These are phyloP conservation scores for Tenualosa thibaudeaui DNA, from an alignment of 2,797 vertebrate species.

Conservation along the genomic window DNA sequence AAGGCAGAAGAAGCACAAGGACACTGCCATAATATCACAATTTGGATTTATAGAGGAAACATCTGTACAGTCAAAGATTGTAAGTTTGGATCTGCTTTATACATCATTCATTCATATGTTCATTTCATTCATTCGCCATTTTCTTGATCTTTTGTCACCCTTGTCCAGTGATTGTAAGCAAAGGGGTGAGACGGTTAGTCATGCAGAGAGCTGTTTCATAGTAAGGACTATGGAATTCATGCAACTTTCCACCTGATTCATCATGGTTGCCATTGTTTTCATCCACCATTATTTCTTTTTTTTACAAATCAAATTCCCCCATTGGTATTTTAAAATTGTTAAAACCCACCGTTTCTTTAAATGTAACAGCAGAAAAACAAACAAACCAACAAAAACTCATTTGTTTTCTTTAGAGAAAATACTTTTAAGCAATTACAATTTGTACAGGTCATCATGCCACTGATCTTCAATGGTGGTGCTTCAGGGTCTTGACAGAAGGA, in stretches of 20 bases:
- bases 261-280: conserved; percentile 15
- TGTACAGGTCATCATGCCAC: conserved; percentile 58
- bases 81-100: conserved; percentile 52
- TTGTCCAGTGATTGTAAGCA: conserved; percentile 66
- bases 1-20: conserved; percentile 31
- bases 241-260: conserved; percentile 58
- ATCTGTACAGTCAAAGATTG: conserved; percentile 65
- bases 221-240: conserved; percentile 66
- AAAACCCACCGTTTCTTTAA: conserved; percentile 49
- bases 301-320: conserved; percentile 51
- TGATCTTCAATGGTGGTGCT: conserved; percentile 57
- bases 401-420: conserved; percentile 61
- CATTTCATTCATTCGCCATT: conserved; percentile 64
- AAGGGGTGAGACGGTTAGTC: conserved; percentile 61
- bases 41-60: conserved; percentile 71
- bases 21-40: conserved; percentile 66
- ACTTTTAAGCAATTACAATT: conserved; percentile 60
- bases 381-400: conserved; percentile 26
- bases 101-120: conserved; percentile 56
- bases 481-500: conserved; percentile 49
- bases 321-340: conserved; percentile 52
- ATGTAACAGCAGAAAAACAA: conserved; percentile 46
- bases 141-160: conserved; percentile 58
- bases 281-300: conserved; percentile 47
- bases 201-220: conserved; percentile 69